Percentiles rank a stretch among this genome's conserved stretches.
Evolutionary conservation across 2,888 invertebrate species (phyloP).

Genomic region (Parnassius orleans): DNA sequence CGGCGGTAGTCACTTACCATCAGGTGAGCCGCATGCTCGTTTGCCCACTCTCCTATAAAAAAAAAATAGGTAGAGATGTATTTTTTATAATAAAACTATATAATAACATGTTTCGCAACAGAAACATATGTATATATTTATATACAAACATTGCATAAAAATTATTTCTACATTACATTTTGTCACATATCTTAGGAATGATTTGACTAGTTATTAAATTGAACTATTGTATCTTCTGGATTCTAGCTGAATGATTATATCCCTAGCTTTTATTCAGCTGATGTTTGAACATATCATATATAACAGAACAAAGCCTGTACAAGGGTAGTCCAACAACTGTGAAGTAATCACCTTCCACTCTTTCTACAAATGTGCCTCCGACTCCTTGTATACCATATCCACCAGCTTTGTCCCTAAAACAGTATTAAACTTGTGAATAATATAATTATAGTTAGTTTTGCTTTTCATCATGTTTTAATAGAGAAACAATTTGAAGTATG

Average conservation of each 20-base stretch:
- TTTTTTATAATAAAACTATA: no score
- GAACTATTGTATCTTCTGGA: background rate
- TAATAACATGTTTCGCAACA: background rate
- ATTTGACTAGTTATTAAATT: background rate
- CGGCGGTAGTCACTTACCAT: no score
- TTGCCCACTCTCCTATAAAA: no score
- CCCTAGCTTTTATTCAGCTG: background rate
- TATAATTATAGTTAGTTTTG: background rate
- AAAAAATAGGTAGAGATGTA: background rate
- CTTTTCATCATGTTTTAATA: no score
- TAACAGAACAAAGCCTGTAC: slow-evolving; percentile 78
- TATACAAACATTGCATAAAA: background rate
- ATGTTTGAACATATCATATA: slow-evolving; percentile 71
- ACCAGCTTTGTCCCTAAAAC: slow-evolving; percentile 91
- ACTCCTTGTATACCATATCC: slow-evolving; percentile 93
- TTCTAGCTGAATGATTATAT: background rate
- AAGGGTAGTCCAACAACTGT: slow-evolving; percentile 95
- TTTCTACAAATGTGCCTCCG: slow-evolving; percentile 90
- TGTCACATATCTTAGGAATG: background rate
- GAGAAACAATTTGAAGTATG: no score
- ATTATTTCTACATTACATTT: no score
- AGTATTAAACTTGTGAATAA: slow-evolving; percentile 36
- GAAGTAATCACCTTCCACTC: slow-evolving; percentile 92
- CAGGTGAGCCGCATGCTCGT: no score
- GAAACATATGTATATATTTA: background rate